Evolutionary conservation across 2,113 vertebrate species (phyloP).

Genomic region (Saccopteryx leptura): DNA sequence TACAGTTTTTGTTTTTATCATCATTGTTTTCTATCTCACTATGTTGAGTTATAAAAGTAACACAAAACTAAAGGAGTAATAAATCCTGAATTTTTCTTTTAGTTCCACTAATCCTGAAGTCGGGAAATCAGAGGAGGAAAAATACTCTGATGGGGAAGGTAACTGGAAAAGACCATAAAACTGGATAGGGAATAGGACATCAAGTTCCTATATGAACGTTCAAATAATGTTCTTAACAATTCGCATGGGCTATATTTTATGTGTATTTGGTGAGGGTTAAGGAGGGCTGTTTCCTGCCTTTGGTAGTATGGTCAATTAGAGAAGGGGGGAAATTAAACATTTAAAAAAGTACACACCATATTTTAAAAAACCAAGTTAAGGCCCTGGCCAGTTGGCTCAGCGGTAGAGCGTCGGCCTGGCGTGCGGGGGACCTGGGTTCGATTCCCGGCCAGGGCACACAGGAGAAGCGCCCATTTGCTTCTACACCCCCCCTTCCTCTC

Average conservation of each 20-base stretch:
- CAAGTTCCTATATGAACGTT: not conserved
- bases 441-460: too few species aligned
- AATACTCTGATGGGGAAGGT: not conserved
- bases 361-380: slow-evolving; percentile 37
- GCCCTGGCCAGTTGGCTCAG: too few species aligned
- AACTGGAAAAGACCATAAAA: not conserved
- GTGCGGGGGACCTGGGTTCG: too few species aligned
- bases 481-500: too few species aligned
- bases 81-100: slow-evolving; percentile 34
- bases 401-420: too few species aligned
- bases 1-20: slow-evolving; percentile 44
- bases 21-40: slow-evolving; percentile 2
- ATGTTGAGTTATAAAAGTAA: slow-evolving; percentile 23
- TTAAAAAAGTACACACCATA: not conserved
- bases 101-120: not conserved
- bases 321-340: slow-evolving; percentile 21
- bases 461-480: too few species aligned
- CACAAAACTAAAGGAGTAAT: not conserved
- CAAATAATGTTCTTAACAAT: not conserved
- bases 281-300: not conserved
- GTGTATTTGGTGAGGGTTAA: too few species aligned
- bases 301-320: not conserved
- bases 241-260: not conserved
- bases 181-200: not conserved
- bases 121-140: slow-evolving; percentile 54